Evolutionary conservation across 2,797 vertebrate species (phyloP).

Genomic region (Margarornis squamiger): DNA sequence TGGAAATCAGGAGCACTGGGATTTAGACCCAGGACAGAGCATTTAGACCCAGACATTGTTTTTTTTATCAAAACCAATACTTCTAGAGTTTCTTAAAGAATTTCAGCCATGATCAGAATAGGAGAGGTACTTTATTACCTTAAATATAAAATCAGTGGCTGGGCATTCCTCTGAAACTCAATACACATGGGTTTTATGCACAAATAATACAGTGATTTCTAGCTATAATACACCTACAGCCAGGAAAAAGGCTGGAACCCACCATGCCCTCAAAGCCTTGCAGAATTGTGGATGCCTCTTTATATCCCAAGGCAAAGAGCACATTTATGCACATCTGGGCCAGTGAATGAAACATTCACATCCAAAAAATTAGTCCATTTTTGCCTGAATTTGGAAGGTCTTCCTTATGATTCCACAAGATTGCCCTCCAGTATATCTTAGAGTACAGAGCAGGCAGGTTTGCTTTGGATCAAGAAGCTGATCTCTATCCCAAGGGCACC

Average conservation of each 20-base stretch:
- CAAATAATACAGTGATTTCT: neutral
- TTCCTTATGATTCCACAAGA: neutral
- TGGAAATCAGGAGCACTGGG: neutral
- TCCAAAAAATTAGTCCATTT: neutral
- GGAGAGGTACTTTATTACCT: neutral
- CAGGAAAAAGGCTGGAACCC: neutral
- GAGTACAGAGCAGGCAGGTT: neutral
- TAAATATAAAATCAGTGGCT: neutral
- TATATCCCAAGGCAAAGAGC: neutral
- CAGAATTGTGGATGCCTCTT: neutral
- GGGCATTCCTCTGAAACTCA: neutral
- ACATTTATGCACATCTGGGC: neutral
- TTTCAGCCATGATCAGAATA: neutral
- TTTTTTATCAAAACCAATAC: neutral
- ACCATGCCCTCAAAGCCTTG: neutral
- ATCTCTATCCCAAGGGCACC: slow-evolving; percentile 5
- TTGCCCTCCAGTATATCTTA: neutral
- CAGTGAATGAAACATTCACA: neutral
- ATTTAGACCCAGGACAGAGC: neutral
- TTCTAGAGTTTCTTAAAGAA: neutral
- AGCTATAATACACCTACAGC: neutral
- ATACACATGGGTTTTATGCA: neutral
- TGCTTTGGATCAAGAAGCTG: slow-evolving; percentile 45
- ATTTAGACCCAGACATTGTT: too few relatives aligned
- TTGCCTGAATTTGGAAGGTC: neutral